These are phyloP conservation scores for Nettapus auritus DNA, from an alignment of 2,113 vertebrate genomes.

Conservation along the genomic window DNA sequence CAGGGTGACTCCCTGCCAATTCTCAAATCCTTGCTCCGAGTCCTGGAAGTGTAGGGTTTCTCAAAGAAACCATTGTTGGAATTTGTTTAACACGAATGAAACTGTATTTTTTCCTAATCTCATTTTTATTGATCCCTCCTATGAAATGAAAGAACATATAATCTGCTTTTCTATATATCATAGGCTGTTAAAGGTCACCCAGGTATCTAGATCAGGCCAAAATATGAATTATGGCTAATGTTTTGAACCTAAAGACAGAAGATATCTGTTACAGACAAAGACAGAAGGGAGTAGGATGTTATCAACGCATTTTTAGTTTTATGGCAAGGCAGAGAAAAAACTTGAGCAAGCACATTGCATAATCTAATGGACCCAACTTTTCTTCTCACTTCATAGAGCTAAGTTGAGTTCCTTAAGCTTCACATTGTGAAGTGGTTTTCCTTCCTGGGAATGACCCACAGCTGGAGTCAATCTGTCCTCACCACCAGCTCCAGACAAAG, in stretches of 20 bases:
- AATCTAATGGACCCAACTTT: neutral
- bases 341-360: neutral
- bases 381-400: neutral
- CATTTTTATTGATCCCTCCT: constrained; percentile 15
- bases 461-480: neutral
- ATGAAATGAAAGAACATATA: constrained; percentile 12
- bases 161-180: constrained; percentile 52
- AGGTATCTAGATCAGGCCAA: neutral
- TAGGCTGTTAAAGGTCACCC: constrained; percentile 49
- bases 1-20: neutral
- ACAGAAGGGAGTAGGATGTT: neutral
- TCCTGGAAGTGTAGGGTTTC: neutral
- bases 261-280: neutral
- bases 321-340: neutral
- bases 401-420: neutral
- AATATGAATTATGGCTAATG: constrained; percentile 12
- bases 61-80: neutral
- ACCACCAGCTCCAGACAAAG: neutral
- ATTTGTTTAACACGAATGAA: neutral
- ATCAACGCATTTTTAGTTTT: neutral
- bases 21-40: neutral
- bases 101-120: neutral
- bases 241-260: neutral
- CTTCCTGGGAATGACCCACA: accelerated
- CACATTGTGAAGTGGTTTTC: neutral